phyloP scores from a whole-genome alignment of 2,888 invertebrate genomes.

The Anthoptus insignis region DNA sequence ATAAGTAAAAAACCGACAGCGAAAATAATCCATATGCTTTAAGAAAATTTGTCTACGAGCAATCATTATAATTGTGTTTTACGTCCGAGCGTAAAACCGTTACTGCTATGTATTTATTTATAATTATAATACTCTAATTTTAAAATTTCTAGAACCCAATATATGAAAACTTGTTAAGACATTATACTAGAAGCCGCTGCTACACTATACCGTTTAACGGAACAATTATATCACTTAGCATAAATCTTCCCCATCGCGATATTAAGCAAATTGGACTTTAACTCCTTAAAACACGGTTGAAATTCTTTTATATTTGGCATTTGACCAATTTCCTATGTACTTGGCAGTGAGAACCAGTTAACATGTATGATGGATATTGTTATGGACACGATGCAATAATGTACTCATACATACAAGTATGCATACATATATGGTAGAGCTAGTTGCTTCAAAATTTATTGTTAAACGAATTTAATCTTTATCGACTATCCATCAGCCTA shows the following conservation, averaged over 20 bases:
- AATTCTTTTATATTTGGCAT: conserved; percentile 2
- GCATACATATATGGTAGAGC: neutral
- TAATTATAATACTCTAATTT: too few species aligned
- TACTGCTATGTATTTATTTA: too few species aligned
- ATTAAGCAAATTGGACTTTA: conserved; percentile 13
- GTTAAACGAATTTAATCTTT: too few species aligned
- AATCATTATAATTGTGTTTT: too few species aligned
- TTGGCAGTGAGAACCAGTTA: conserved; percentile 33
- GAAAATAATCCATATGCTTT: too few species aligned
- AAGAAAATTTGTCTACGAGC: too few species aligned
- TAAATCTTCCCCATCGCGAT: conserved; percentile 18
- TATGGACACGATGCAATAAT: conserved; percentile 1
- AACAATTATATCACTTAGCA: conserved; percentile 32
- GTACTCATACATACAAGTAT: neutral
- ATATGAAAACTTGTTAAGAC: conserved; percentile 9
- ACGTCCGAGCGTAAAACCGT: too few species aligned
- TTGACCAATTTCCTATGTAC: conserved; percentile 15
- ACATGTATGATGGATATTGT: conserved; percentile 34
- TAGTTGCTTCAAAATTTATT: neutral
- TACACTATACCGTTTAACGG: conserved; percentile 9
- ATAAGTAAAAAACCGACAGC: too few species aligned
- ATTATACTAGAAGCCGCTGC: conserved; percentile 7
- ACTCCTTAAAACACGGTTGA: neutral
- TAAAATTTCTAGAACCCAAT: too few species aligned
- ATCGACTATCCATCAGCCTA: too few species aligned